phyloP scores from a whole-genome alignment of 2,113 vertebrate species.

The Ramphastos sulfuratus region DNA sequence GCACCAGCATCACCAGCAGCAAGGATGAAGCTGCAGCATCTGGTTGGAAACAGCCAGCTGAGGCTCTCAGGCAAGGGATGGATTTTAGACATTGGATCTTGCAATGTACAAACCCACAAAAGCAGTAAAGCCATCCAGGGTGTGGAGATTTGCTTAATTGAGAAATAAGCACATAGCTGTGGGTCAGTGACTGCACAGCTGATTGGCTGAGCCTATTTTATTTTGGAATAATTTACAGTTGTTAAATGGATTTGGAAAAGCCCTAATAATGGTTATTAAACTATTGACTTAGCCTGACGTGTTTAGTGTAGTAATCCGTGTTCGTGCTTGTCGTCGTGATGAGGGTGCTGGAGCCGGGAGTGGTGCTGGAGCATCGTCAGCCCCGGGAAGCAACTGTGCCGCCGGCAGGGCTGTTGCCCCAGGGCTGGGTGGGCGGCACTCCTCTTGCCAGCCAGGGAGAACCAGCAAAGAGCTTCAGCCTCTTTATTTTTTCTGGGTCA shows the following conservation, averaged over 20 bases:
- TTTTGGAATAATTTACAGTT: constrained; percentile 69
- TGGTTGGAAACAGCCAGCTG: not conserved
- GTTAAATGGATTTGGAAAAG: constrained; percentile 71
- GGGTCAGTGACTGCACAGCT: constrained; percentile 59
- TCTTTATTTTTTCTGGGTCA: not conserved
- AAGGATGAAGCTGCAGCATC: not conserved
- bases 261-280: constrained; percentile 70
- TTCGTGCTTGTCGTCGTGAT: not conserved
- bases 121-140: constrained; percentile 15
- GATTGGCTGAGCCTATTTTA: constrained; percentile 58
- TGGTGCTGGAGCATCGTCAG: not conserved
- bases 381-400: not conserved
- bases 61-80: not conserved
- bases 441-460: not conserved
- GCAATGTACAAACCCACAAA: not conserved
- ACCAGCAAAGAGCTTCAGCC: not conserved
- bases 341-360: not conserved
- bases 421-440: not conserved
- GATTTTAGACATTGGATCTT: not conserved
- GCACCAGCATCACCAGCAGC: rapidly evolving
- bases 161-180: constrained; percentile 64
- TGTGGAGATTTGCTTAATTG: constrained; percentile 59
- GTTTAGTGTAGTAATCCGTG: constrained; percentile 58
- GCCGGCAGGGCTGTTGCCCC: not conserved
- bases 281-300: constrained; percentile 70